These are phyloP conservation scores for Rynchops niger DNA, from an alignment of 2,113 vertebrate species.

Conservation along the genomic window DNA sequence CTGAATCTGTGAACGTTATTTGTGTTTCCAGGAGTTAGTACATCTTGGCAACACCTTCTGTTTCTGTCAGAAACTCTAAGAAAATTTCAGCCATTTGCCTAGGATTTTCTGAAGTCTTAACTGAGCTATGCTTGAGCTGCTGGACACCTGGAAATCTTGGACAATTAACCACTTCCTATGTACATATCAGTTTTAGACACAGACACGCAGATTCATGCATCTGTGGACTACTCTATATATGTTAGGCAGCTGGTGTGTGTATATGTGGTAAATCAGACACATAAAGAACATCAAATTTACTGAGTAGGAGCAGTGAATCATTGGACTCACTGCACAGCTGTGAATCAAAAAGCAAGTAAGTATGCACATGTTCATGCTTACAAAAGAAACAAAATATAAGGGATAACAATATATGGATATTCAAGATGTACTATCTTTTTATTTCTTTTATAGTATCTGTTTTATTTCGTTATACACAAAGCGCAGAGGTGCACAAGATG, in stretches of 20 bases:
- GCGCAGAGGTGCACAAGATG: neutral
- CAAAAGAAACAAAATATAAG: neutral
- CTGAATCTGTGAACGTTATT: neutral
- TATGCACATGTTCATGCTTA: neutral
- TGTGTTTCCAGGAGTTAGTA: neutral
- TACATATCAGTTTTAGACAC: neutral
- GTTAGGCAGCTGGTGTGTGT: neutral
- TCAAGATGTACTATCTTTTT: neutral
- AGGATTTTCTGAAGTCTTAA: neutral
- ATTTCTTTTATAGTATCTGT: neutral
- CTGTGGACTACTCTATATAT: neutral
- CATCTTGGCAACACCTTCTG: neutral
- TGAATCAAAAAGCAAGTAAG: neutral
- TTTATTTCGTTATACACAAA: neutral
- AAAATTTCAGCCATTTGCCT: neutral
- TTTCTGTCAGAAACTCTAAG: neutral
- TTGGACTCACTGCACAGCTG: neutral
- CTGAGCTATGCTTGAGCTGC: neutral
- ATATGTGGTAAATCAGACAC: neutral
- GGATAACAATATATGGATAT: neutral
- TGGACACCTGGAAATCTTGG: neutral
- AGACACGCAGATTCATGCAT: neutral
- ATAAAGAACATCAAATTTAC: neutral
- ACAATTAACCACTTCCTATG: accelerated
- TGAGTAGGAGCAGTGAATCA: neutral